Evolutionary conservation across 35 echinoderm and acorn worm species (phyloP).

Genomic region (Heliocidaris tuberculata): DNA sequence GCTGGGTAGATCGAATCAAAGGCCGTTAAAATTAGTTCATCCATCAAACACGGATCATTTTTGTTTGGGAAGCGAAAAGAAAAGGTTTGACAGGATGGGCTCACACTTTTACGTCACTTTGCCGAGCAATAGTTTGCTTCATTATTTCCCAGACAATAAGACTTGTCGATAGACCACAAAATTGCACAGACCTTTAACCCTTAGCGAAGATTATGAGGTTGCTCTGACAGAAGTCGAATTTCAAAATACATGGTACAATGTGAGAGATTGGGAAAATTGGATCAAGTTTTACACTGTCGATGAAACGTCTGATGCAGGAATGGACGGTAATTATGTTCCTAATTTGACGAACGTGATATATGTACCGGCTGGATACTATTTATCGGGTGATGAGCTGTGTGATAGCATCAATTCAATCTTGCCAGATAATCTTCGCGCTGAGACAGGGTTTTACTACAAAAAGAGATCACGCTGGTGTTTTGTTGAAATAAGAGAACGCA

Average conservation of each 20-base stretch:
- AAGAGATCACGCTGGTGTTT: background rate
- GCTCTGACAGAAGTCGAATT: constrained; percentile 59
- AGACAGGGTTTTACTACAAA: background rate
- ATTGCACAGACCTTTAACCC: constrained; percentile 22
- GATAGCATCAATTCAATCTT: constrained; percentile 25
- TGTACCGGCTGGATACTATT: constrained; percentile 62
- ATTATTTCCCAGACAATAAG: constrained; percentile 54
- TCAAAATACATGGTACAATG: constrained; percentile 58
- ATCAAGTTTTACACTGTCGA: constrained; percentile 44
- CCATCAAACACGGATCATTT: background rate
- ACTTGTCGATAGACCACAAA: constrained; percentile 16
- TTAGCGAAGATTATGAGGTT: constrained; percentile 69
- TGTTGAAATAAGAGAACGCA: background rate
- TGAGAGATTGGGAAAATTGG: constrained; percentile 42
- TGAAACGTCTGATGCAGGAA: background rate
- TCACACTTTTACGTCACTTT: constrained; percentile 61
- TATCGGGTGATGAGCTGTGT: constrained; percentile 23
- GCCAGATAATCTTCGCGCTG: background rate
- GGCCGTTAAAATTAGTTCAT: constrained; percentile 4
- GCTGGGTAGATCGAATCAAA: constrained; percentile 50
- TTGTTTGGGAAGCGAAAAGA: background rate
- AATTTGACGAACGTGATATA: background rate
- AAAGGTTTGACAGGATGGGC: constrained; percentile 25
- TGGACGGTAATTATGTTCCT: background rate
- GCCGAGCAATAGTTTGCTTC: constrained; percentile 53